Evolutionary conservation across 2,113 vertebrate genomes (phyloP).

Genomic region (Sigmodon hispidus): DNA sequence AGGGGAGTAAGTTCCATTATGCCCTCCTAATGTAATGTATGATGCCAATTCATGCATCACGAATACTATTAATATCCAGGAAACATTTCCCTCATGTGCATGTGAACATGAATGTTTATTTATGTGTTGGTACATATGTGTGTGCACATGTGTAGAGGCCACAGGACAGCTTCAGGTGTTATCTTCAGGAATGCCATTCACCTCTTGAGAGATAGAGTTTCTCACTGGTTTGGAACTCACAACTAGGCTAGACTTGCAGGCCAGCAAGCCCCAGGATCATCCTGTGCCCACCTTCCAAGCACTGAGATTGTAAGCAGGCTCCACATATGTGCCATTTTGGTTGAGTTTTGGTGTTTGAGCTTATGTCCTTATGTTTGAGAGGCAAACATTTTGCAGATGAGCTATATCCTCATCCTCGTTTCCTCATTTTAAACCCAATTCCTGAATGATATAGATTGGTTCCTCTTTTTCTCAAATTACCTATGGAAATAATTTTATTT

Average conservation of each 20-base stretch:
- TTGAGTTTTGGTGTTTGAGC: too few relatives aligned
- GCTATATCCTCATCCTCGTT: neutral
- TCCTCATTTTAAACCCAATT: constrained; percentile 51
- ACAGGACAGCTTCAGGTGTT: neutral
- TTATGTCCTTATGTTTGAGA: neutral
- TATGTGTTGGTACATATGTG: too few relatives aligned
- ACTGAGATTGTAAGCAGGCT: neutral
- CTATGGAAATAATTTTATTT: constrained; percentile 55
- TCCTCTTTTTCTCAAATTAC: constrained; percentile 55
- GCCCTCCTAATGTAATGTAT: constrained; percentile 25
- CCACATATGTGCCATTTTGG: neutral
- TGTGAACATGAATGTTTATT: neutral
- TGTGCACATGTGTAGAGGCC: neutral
- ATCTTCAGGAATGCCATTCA: neutral
- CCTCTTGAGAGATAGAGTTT: neutral
- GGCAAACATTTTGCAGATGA: neutral
- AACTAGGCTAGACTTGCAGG: neutral
- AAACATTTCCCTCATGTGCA: constrained; percentile 16
- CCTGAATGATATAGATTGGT: constrained; percentile 47
- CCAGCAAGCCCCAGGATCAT: neutral
- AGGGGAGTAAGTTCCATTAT: neutral
- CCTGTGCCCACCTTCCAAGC: neutral
- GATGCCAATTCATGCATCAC: constrained; percentile 43
- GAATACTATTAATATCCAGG: constrained; percentile 49
- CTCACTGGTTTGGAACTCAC: neutral